Percentiles rank a stretch among this genome's conserved stretches.
These are phyloP conservation scores for Trichomycterus rosablanca DNA, from an alignment of 2,113 vertebrate species.

Conservation along the genomic window DNA sequence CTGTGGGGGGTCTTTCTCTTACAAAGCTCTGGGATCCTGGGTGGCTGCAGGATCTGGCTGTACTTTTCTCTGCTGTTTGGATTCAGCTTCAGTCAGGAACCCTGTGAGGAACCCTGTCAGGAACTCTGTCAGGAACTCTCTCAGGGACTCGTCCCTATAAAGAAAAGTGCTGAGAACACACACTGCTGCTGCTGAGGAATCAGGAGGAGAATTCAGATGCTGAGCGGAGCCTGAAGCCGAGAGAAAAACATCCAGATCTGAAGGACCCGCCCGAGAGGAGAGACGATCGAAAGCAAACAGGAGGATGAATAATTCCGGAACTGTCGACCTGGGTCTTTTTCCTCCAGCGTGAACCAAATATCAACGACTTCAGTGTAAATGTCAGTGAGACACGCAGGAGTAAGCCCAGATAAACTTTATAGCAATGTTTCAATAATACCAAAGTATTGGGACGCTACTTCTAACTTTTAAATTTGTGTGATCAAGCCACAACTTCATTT, in stretches of 20 bases:
- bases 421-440: too few relatives aligned
- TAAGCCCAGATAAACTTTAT: neutral
- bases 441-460: too few relatives aligned
- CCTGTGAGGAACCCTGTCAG: neutral
- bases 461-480: too few relatives aligned
- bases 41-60: neutral
- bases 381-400: neutral
- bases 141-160: too few relatives aligned
- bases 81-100: slow-evolving; percentile 11
- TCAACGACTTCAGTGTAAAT: slow-evolving; percentile 6
- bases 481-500: too few relatives aligned
- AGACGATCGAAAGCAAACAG: neutral
- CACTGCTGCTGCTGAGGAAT: too few relatives aligned
- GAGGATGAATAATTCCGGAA: slow-evolving; percentile 10
- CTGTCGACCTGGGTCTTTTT: neutral
- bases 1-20: neutral
- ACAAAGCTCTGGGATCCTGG: neutral
- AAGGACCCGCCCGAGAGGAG: neutral
- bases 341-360: neutral
- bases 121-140: neutral
- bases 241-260: slow-evolving; percentile 15
- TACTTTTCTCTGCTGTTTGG: neutral
- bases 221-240: neutral
- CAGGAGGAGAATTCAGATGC: neutral
- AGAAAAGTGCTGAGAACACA: slow-evolving; percentile 8